A percentile compares a stretch with the other conserved stretches of the same genome.
Conservation (phyloP, 2,797 vertebrate species). For the Salarias fasciatus region DNA sequence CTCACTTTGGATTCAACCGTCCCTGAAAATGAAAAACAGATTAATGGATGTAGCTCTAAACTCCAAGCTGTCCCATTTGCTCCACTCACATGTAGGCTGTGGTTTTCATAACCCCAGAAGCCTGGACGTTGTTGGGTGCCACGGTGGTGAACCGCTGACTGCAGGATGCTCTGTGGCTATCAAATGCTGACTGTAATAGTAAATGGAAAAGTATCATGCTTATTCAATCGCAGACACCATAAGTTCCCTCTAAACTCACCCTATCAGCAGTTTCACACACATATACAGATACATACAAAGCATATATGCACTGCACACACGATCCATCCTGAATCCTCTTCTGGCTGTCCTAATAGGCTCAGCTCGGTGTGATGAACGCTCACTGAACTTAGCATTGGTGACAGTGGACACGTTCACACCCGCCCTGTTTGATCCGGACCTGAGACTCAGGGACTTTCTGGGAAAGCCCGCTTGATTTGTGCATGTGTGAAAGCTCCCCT, state of each 20-base stretch:
- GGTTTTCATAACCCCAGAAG: slow-evolving; percentile 33
- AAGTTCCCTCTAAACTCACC: slow-evolving; percentile 38
- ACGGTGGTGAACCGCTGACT: slow-evolving; percentile 66
- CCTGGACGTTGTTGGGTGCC: slow-evolving; percentile 20
- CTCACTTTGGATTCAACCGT: slow-evolving; percentile 37
- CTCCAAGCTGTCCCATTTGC: slow-evolving; percentile 12
- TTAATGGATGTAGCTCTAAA: slow-evolving; percentile 34
- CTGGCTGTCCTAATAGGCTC: slow-evolving; percentile 18
- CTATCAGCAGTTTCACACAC: slow-evolving; percentile 58
- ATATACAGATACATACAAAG: neutral
- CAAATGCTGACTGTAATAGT: slow-evolving; percentile 59
- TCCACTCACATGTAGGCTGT: slow-evolving; percentile 33
- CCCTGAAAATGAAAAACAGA: slow-evolving; percentile 60
- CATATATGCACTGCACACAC: neutral
- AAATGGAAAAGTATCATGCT: slow-evolving; percentile 66
- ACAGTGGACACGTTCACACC: too few relatives aligned
- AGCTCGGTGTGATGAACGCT: slow-evolving; percentile 22
- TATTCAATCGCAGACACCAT: slow-evolving; percentile 30
- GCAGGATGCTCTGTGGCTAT: slow-evolving; percentile 68
- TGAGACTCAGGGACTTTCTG: too few relatives aligned
- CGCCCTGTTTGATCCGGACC: too few relatives aligned
- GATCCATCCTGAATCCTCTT: too few relatives aligned
- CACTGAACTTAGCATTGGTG: slow-evolving; percentile 30
- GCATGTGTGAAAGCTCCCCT: too few relatives aligned
- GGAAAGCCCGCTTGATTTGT: too few relatives aligned